These are phyloP conservation scores for Romanogobio albipinnatus DNA, from an alignment of 2,113 vertebrate species.

Conservation along the genomic window DNA sequence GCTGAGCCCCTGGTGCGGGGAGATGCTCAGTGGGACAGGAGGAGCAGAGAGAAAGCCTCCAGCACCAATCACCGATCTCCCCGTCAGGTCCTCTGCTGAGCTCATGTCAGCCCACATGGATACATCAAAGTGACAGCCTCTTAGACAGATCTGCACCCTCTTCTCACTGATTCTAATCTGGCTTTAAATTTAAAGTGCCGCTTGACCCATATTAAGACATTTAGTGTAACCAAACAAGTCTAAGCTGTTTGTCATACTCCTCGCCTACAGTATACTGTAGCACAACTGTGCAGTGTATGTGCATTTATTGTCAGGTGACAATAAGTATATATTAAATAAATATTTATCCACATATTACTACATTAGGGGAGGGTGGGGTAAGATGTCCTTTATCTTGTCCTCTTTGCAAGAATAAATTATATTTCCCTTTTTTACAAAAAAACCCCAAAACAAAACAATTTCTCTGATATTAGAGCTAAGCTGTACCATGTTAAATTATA, in stretches of 20 bases:
- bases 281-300: not conserved
- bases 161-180: slow-evolving; percentile 8
- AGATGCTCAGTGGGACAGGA: not conserved
- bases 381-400: not conserved
- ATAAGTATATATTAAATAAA: not conserved
- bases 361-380: not conserved
- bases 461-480: no score
- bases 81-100: not conserved
- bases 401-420: not conserved
- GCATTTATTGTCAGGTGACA: not conserved
- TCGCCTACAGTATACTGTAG: not conserved
- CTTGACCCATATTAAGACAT: slow-evolving; percentile 11
- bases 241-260: not conserved
- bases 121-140: slow-evolving; percentile 11
- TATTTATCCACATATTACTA: not conserved
- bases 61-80: not conserved
- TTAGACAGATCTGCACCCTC: not conserved
- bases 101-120: not conserved
- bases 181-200: not conserved
- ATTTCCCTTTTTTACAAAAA: not conserved
- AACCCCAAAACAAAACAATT: no score
- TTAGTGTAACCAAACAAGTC: not conserved
- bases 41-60: not conserved
- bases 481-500: no score
- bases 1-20: not conserved